These are phyloP conservation scores for Ceramica pisi DNA, from an alignment of 2,888 invertebrate species.

Conservation along the genomic window DNA sequence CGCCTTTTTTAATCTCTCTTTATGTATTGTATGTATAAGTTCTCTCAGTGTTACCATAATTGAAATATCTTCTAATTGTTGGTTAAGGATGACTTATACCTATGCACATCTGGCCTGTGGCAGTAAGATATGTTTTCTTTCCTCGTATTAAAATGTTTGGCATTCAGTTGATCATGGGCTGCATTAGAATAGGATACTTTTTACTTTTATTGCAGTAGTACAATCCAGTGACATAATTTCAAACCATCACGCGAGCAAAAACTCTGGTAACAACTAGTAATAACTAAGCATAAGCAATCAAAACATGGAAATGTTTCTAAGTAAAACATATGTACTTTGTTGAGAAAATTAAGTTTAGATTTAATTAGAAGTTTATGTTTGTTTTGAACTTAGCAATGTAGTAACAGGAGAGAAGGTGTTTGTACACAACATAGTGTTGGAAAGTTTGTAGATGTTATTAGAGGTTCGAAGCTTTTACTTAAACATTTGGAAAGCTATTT, in stretches of 20 bases:
- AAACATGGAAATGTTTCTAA: slow-evolving; percentile 33
- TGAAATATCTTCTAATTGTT: no score
- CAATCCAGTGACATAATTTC: neutral
- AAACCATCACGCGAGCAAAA: neutral
- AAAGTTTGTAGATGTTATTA: slow-evolving; percentile 19
- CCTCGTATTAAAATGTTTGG: no score
- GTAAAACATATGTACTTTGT: slow-evolving; percentile 36
- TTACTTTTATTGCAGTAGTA: no score
- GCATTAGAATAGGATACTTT: no score
- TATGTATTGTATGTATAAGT: no score
- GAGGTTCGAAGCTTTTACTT: slow-evolving; percentile 1
- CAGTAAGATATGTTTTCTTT: no score
- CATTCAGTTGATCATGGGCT: no score
- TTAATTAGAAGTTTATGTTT: slow-evolving; percentile 58
- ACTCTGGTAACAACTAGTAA: neutral
- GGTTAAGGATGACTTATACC: no score
- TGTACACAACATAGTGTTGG: slow-evolving; percentile 12
- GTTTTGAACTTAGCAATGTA: slow-evolving; percentile 41
- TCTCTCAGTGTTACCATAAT: no score
- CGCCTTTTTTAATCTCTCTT: no score
- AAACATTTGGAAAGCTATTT: neutral
- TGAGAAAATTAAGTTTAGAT: slow-evolving; percentile 49
- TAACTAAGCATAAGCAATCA: slow-evolving; percentile 24
- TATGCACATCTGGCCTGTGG: no score
- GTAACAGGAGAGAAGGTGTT: slow-evolving; percentile 22